Conservation (phyloP, 2,888 invertebrate genomes). For the Mantis religiosa region DNA sequence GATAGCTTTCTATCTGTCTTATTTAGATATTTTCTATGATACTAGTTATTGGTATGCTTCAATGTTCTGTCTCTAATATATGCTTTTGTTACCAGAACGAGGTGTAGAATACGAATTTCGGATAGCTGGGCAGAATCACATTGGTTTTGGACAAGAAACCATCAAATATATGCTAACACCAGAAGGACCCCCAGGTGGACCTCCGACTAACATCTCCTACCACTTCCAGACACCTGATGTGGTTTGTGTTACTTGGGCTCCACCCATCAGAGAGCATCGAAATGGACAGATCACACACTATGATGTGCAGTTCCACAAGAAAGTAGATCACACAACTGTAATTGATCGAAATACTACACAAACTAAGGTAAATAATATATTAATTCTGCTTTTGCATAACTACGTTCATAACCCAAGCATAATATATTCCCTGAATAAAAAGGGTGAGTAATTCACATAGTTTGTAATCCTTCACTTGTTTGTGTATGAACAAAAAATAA, state of each 20-base stretch:
- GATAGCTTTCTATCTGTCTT: no score
- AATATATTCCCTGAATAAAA: no score
- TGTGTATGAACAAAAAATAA: no score
- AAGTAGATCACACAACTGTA: conserved; percentile 75
- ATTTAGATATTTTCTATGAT: neutral
- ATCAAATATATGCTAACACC: conserved; percentile 89
- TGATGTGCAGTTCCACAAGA: conserved; percentile 88
- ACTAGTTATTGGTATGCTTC: neutral
- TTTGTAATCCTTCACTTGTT: no score
- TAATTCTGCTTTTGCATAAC: no score
- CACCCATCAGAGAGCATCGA: conserved; percentile 78
- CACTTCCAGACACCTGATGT: conserved; percentile 91
- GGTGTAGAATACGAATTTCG: conserved; percentile 96
- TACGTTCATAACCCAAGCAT: no score
- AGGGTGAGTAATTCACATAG: no score
- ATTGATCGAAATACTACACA: conserved; percentile 72
- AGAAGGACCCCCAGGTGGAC: conserved; percentile 86
- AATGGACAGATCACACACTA: conserved; percentile 94
- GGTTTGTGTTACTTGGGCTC: conserved; percentile 84
- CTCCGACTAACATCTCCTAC: conserved; percentile 78
- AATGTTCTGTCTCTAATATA: neutral
- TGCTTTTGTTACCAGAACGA: conserved; percentile 54
- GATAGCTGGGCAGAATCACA: conserved; percentile 91
- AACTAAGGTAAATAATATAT: conserved; percentile 50
- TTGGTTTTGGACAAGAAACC: conserved; percentile 92